phyloP scores from a whole-genome alignment of 2,797 vertebrate species.

The Valencia hispanica region DNA sequence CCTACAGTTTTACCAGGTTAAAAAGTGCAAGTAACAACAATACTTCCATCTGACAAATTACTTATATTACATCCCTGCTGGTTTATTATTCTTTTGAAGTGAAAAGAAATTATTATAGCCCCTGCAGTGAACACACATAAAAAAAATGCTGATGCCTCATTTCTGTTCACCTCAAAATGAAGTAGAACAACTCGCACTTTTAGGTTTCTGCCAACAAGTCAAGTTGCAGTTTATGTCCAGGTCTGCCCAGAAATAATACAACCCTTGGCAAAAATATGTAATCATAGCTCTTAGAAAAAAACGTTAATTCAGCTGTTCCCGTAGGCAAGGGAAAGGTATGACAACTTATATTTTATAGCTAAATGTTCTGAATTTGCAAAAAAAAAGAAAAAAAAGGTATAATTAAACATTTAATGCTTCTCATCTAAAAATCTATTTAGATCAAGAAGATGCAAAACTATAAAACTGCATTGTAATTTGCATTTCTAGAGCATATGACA shows the following conservation, averaged over 20 bases:
- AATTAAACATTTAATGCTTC: not conserved
- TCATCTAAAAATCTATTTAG: not conserved
- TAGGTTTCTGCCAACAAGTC: slow-evolving; percentile 5
- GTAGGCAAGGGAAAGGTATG: not conserved
- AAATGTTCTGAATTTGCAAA: not conserved
- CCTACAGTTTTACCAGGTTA: not conserved
- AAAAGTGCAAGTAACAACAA: not conserved
- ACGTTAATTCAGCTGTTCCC: not conserved
- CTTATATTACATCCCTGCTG: not conserved
- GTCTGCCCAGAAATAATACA: slow-evolving; percentile 1
- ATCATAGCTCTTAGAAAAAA: not conserved
- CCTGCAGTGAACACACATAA: not conserved
- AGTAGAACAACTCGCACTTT: not conserved
- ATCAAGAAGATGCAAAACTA: not conserved
- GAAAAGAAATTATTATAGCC: slow-evolving; percentile 3
- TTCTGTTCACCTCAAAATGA: slow-evolving; percentile 11
- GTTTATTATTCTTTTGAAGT: slow-evolving; percentile 5
- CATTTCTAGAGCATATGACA: not conserved
- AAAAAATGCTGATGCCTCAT: not conserved
- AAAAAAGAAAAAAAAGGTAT: not conserved
- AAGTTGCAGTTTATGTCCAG: not conserved
- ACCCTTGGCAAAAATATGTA: not conserved
- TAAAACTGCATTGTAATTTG: not conserved
- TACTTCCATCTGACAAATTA: not conserved
- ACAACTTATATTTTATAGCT: not conserved